These are phyloP conservation scores for Periplaneta americana DNA, from an alignment of 1,140 invertebrate species.

Conservation along the genomic window DNA sequence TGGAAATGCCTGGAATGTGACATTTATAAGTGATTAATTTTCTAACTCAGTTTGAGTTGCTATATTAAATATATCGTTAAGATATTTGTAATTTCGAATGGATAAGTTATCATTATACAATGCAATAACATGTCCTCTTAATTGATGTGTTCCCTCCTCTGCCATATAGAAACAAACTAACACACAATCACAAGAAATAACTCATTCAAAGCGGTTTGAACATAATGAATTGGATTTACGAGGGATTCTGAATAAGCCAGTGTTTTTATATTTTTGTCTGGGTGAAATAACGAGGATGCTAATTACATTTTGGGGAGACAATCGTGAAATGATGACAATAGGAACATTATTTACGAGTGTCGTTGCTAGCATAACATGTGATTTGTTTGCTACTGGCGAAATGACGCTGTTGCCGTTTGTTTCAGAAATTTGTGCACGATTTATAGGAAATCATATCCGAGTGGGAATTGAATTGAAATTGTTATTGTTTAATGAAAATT, in stretches of 20 bases:
- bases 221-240: neutral
- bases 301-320: neutral
- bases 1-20: too few species aligned
- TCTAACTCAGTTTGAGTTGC: too few species aligned
- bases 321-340: neutral
- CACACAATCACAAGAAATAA: neutral
- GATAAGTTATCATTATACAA: neutral
- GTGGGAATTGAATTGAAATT: too few species aligned
- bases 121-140: neutral
- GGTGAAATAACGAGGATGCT: neutral
- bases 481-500: too few species aligned
- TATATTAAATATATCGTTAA: too few species aligned
- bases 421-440: neutral
- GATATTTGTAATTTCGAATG: neutral
- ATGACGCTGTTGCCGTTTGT: too few species aligned
- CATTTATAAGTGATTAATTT: too few species aligned
- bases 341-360: neutral
- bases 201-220: neutral
- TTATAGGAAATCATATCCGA: neutral
- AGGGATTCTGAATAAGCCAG: neutral
- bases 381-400: neutral
- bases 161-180: neutral
- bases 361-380: neutral
- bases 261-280: neutral
- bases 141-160: neutral